A percentile compares a stretch with the other conserved stretches of the same genome.
These are phyloP conservation scores for Umimayanthus kanabou DNA, from an alignment of 92 coral and sea anemone species.

Conservation along the genomic window DNA sequence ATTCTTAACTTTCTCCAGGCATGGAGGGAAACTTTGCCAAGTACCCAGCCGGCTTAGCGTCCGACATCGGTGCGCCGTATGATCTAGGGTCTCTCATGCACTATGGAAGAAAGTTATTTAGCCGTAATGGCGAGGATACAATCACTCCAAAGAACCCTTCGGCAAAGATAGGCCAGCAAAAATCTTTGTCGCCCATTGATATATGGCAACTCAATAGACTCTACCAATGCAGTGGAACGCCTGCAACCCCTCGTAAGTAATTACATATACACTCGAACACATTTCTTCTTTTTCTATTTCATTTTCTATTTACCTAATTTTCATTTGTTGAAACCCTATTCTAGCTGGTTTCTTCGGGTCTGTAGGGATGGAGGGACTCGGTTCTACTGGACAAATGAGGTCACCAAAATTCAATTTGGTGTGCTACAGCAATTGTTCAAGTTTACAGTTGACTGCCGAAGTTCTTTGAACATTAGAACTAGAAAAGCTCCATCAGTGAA, in stretches of 20 bases:
- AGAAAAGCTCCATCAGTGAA: too few relatives aligned
- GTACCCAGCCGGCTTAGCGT: neutral
- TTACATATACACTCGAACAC: neutral
- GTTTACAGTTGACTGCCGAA: too few relatives aligned
- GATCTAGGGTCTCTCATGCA: conserved; percentile 34
- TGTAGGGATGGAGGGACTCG: too few relatives aligned
- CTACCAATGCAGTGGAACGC: conserved; percentile 15
- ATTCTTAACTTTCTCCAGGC: neutral
- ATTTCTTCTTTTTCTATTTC: too few relatives aligned
- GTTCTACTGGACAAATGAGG: too few relatives aligned
- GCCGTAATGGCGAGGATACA: neutral
- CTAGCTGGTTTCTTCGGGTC: too few relatives aligned
- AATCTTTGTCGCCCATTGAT: conserved; percentile 30
- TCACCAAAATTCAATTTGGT: too few relatives aligned
- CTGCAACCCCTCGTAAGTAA: conserved; percentile 24
- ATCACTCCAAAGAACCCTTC: conserved; percentile 28
- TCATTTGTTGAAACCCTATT: too few relatives aligned
- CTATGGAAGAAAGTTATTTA: conserved; percentile 20
- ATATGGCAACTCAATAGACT: conserved; percentile 31
- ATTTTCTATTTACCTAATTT: too few relatives aligned
- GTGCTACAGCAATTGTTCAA: too few relatives aligned
- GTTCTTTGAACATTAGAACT: too few relatives aligned
- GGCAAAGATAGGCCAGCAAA: conserved; percentile 30
- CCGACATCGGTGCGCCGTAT: conserved; percentile 22
- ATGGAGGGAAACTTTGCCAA: neutral